These are phyloP conservation scores for Acanthosepion esculentum DNA, from an alignment of 2,888 invertebrate genomes.

Conservation along the genomic window DNA sequence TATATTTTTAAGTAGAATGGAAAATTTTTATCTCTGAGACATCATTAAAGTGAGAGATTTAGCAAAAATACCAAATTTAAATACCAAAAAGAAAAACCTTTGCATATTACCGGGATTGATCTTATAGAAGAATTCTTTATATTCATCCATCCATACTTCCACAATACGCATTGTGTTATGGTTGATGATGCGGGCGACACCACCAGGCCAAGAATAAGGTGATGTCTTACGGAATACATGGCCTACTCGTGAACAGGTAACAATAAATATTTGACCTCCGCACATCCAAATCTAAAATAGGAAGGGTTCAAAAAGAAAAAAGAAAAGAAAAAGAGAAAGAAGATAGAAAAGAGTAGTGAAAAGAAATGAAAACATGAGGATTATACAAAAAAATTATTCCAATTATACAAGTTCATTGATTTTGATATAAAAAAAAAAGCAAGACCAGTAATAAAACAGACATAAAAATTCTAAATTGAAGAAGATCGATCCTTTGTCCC, in stretches of 20 bases:
- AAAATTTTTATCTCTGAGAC: too few species aligned
- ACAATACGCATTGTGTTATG: slow-evolving; percentile 99
- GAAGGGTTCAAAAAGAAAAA: not conserved
- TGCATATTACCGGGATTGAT: slow-evolving; percentile 72
- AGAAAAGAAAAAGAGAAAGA: not conserved
- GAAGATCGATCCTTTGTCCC: too few species aligned
- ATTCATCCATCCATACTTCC: slow-evolving; percentile 99
- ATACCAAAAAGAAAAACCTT: not conserved
- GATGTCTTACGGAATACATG: slow-evolving; percentile 79
- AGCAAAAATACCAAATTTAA: not conserved
- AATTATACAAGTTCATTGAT: too few species aligned
- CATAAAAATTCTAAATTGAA: too few species aligned
- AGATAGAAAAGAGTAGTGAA: not conserved
- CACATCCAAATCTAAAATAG: slow-evolving; percentile 74
- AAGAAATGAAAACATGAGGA: too few species aligned
- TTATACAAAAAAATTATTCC: too few species aligned
- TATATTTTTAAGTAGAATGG: too few species aligned
- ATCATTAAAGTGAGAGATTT: slow-evolving; percentile 24
- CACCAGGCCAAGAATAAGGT: slow-evolving; percentile 99
- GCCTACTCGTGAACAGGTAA: slow-evolving; percentile 75
- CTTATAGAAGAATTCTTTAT: slow-evolving; percentile 82
- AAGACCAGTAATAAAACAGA: too few species aligned
- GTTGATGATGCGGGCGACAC: slow-evolving; percentile 85
- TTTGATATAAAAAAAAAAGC: too few species aligned
- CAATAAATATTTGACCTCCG: slow-evolving; percentile 74